Evolutionary conservation across 2,888 invertebrate genomes (phyloP).

Genomic region (Trichogramma dendrolimi): DNA sequence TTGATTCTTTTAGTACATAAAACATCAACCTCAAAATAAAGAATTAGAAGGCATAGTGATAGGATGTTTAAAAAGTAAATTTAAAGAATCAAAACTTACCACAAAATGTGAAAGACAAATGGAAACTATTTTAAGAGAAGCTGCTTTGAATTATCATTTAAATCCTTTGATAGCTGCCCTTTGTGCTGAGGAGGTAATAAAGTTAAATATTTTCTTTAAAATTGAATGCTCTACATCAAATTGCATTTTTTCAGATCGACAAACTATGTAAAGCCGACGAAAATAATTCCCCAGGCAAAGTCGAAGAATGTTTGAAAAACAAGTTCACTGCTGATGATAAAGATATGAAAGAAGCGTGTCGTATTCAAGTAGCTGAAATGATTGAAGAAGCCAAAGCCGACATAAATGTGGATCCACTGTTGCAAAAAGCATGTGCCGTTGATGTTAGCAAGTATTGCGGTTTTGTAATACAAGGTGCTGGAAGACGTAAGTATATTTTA

Average conservation of each 20-base stretch:
- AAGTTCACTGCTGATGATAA: slow-evolving; percentile 65
- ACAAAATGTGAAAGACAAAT: slow-evolving; percentile 78
- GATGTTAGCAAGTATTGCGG: slow-evolving; percentile 79
- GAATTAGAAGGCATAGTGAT: slow-evolving; percentile 81
- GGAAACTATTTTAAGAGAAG: slow-evolving; percentile 75
- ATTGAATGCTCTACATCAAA: slow-evolving; percentile 1
- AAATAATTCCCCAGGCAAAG: slow-evolving; percentile 55
- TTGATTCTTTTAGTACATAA: slow-evolving; percentile 33
- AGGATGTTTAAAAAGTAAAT: slow-evolving; percentile 77
- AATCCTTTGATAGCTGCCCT: slow-evolving; percentile 81
- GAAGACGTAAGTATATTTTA: slow-evolving; percentile 75
- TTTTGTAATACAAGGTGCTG: slow-evolving; percentile 80
- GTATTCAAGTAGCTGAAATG: slow-evolving; percentile 79
- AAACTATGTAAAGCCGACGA: slow-evolving; percentile 56
- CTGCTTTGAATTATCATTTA: slow-evolving; percentile 84
- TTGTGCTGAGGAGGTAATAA: slow-evolving; percentile 64
- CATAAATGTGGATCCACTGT: slow-evolving; percentile 88
- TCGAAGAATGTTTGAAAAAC: slow-evolving; percentile 86
- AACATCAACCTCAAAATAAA: slow-evolving; percentile 55
- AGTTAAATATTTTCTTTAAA: neutral
- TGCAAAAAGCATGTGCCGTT: slow-evolving; percentile 82
- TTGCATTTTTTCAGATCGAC: slow-evolving; percentile 46
- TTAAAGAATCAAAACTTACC: slow-evolving; percentile 70
- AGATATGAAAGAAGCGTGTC: slow-evolving; percentile 71
- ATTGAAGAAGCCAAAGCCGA: slow-evolving; percentile 89